Evolutionary conservation across 1,140 invertebrate genomes (phyloP), one percentile per base, ranked within the genome.

Genomic region (Drosophila kanapiae): DNA sequence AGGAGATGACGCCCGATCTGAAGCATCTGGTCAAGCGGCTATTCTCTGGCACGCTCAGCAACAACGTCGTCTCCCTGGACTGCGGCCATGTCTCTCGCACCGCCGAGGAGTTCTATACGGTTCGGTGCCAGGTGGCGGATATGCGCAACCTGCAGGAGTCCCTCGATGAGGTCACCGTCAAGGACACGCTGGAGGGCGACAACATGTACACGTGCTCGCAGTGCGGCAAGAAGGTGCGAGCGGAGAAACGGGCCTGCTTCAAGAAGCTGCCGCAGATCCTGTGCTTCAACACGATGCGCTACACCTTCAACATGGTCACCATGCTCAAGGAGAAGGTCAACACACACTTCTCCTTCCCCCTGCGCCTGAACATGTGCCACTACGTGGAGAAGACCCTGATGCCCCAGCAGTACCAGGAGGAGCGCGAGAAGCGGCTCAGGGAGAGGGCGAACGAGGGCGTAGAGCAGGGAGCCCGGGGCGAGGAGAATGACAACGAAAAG

Each of bases 251-350:
- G 54, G 98, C 98, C 1, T 99, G 98, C 93, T 99, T 99, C 87
- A 98, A 98, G 87, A 97, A 97, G 82, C 93, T 99, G 11, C 98
- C 98, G 0, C 96, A 97, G 62, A 98, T 99, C 70, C 93, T 99
- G 14, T 99, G 98, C 88, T 98, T 99, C 91, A 99, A 99, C 92
- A 99, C 98, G 0, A 98, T 99, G 98, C 94, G 98, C n/a, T 99
- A 99, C 80, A 98, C 98, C 1, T 99, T 99, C 91, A 99, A 99
- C 92, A 99, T 99, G 98, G 95, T 98, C 1, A 99, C 98, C 0
- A 99, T 99, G 98, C 94, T 98, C 10, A 99, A 99, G 90, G 98
- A 99, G 93, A 99, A 99, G 92, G 98, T 99, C 0, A 99, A 99
- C 93, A 99, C 98, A 0, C 98, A 99, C 90, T 99, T 99, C 92